Conservation (phyloP, 2,797 vertebrate species). For the Labeo calbasu region DNA sequence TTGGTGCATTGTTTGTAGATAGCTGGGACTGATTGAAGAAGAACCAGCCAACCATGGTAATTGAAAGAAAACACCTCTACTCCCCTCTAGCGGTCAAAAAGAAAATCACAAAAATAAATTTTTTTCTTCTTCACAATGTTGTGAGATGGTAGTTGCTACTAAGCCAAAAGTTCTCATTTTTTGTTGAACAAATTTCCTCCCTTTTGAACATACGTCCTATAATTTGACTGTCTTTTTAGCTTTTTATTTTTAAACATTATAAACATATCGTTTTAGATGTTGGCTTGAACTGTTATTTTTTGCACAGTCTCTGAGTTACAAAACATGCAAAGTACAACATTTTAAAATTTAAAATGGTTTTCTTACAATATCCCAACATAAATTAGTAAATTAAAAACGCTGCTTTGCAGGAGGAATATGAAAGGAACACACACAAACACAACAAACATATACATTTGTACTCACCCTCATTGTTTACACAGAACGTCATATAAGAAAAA, state of each 20-base stretch:
- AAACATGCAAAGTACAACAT: neutral
- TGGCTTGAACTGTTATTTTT: neutral
- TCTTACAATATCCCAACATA: neutral
- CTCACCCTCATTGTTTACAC: neutral
- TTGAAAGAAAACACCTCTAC: neutral
- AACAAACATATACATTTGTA: neutral
- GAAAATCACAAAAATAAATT: neutral
- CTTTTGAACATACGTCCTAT: neutral
- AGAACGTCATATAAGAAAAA: neutral
- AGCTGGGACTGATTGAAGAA: neutral
- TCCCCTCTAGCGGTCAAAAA: constrained; percentile 48
- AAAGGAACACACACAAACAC: neutral
- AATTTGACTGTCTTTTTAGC: neutral
- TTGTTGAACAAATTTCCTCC: neutral
- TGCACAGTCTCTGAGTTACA: neutral
- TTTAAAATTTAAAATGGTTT: neutral
- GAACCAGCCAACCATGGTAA: neutral
- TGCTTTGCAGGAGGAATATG: neutral
- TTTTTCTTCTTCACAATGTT: neutral
- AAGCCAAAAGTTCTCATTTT: neutral
- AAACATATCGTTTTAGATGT: neutral
- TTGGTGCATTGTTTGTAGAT: neutral
- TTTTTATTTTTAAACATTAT: neutral
- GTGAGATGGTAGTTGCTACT: neutral
- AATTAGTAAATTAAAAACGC: neutral